phyloP scores from a whole-genome alignment of 2,113 vertebrate genomes.

The Pterocles gutturalis region DNA sequence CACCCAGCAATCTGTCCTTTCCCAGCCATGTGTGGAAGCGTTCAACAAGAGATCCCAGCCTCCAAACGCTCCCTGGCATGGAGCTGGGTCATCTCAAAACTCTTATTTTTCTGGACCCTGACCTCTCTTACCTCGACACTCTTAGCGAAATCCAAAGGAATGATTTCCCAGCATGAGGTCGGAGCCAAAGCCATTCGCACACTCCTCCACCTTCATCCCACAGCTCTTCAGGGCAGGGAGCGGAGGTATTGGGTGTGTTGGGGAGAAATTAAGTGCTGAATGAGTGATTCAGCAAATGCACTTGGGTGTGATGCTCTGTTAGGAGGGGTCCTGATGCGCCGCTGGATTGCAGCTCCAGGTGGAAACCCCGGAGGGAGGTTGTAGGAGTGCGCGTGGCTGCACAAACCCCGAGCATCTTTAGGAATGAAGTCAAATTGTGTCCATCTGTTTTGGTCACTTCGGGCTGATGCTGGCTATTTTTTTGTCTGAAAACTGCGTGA shows the following conservation, averaged over 20 bases:
- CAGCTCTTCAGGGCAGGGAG: neutral
- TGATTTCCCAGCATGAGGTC: neutral
- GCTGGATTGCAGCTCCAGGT: neutral
- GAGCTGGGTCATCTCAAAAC: neutral
- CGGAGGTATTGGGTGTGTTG: neutral
- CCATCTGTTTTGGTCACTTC: neutral
- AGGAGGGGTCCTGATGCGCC: neutral
- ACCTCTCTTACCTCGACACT: neutral
- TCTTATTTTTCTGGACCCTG: neutral
- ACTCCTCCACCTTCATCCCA: neutral
- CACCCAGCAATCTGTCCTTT: neutral
- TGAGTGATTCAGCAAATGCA: slow-evolving; percentile 2
- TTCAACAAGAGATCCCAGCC: neutral
- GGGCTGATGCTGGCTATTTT: neutral
- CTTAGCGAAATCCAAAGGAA: neutral
- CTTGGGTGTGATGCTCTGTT: neutral
- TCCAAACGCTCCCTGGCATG: too few species aligned
- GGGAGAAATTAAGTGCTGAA: neutral
- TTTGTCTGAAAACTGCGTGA: neutral
- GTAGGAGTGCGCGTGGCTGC: rapidly evolving
- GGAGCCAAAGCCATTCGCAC: neutral
- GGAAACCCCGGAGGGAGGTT: neutral
- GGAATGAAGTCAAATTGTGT: neutral
- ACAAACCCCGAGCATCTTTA: rapidly evolving
- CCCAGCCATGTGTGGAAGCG: neutral